phyloP scores from a whole-genome alignment of 2,888 invertebrate species.

The Graphium colonna region DNA sequence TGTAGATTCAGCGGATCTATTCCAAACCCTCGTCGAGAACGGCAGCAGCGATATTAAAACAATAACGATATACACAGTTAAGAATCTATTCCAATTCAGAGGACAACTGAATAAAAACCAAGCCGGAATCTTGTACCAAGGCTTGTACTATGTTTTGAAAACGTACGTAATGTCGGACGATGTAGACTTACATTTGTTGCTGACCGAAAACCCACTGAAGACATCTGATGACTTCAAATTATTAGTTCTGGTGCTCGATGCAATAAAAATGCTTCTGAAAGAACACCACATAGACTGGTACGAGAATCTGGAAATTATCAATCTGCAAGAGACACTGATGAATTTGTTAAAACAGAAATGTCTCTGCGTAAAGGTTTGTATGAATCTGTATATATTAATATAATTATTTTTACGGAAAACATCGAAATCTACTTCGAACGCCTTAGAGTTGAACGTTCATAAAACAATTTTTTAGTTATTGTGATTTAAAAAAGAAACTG shows the following conservation, averaged over 20 bases:
- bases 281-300: slow-evolving; percentile 88
- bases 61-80: slow-evolving; percentile 31
- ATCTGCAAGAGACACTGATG: slow-evolving; percentile 71
- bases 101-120: slow-evolving; percentile 36
- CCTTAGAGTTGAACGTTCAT: too few relatives aligned
- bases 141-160: slow-evolving; percentile 39
- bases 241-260: slow-evolving; percentile 73
- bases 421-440: too few relatives aligned
- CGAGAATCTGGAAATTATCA: slow-evolving; percentile 87
- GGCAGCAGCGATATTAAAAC: slow-evolving; percentile 26
- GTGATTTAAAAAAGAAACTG: too few relatives aligned
- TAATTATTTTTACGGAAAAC: too few relatives aligned
- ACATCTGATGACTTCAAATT: slow-evolving; percentile 59
- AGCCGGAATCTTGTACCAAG: slow-evolving; percentile 40
- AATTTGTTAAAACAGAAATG: slow-evolving; percentile 58
- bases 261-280: slow-evolving; percentile 45
- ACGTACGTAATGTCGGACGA: slow-evolving; percentile 37
- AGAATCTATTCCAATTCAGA: slow-evolving; percentile 37
- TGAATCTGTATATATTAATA: too few relatives aligned
- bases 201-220: slow-evolving; percentile 32
- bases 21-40: slow-evolving; percentile 29
- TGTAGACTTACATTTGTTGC: slow-evolving; percentile 30
- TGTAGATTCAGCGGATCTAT: slow-evolving; percentile 31
- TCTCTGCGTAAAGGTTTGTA: slow-evolving; percentile 53
- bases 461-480: too few relatives aligned